These are phyloP conservation scores for Tenualosa thibaudeaui DNA, from an alignment of 2,797 vertebrate species.

Conservation along the genomic window DNA sequence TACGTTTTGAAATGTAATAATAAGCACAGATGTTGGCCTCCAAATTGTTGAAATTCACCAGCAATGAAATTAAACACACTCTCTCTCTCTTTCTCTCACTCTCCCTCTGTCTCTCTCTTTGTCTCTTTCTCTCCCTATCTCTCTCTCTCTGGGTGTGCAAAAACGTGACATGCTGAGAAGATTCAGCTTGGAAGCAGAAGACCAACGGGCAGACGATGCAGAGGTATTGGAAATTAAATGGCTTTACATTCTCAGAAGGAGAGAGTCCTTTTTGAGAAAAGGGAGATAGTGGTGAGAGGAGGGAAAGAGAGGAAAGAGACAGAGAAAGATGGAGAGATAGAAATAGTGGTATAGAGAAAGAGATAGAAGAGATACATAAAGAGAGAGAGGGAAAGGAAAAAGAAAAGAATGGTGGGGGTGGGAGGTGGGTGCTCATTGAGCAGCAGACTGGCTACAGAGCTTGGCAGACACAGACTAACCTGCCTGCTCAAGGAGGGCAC, in stretches of 20 bases:
- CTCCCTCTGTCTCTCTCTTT: too few relatives aligned
- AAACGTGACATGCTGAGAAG: neutral
- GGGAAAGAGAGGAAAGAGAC: neutral
- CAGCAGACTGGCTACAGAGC: neutral
- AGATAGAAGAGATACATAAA: neutral
- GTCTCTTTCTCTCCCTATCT: too few relatives aligned
- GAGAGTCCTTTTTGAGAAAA: neutral
- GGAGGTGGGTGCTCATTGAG: neutral
- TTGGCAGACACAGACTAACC: neutral
- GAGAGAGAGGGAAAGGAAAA: constrained; percentile 19
- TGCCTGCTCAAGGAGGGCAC: neutral
- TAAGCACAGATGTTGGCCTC: too few relatives aligned
- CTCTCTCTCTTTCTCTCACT: too few relatives aligned
- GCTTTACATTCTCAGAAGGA: neutral
- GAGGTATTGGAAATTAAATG: neutral
- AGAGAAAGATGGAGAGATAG: neutral
- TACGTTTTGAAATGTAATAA: too few relatives aligned
- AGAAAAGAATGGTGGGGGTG: neutral
- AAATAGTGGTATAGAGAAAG: neutral
- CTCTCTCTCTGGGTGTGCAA: too few relatives aligned
- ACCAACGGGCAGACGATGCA: neutral
- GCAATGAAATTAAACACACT: neutral
- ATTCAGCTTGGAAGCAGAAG: neutral
- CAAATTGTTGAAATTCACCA: neutral
- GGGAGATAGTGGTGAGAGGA: neutral